phyloP scores from a whole-genome alignment of 2,888 invertebrate species.

The Pristionchus maxplancki region DNA sequence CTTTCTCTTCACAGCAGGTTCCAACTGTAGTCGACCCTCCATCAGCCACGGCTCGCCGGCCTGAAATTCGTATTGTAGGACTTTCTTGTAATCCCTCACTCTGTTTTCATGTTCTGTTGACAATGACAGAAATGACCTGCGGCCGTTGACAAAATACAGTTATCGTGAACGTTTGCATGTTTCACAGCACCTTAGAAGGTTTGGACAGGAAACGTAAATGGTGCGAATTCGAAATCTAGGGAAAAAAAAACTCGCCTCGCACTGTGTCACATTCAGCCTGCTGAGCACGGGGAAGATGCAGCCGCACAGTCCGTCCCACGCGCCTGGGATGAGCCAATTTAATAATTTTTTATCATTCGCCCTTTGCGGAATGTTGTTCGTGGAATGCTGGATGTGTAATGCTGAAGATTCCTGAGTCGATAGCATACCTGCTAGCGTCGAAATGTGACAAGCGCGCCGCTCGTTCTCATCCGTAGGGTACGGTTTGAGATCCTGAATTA shows the following conservation, averaged over 20 bases:
- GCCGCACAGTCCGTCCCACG: slow-evolving; percentile 24
- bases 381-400: not conserved
- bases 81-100: too few relatives aligned
- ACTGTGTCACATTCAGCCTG: not conserved
- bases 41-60: not conserved
- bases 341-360: not conserved
- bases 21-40: slow-evolving; percentile 22
- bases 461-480: not conserved
- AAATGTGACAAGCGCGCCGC: not conserved
- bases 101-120: too few relatives aligned
- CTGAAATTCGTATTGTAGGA: not conserved
- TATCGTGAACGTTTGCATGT: too few relatives aligned
- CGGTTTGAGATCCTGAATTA: not conserved
- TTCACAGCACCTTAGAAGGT: too few relatives aligned
- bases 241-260: not conserved
- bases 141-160: too few relatives aligned
- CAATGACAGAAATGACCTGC: too few relatives aligned
- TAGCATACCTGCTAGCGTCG: not conserved
- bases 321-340: not conserved
- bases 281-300: slow-evolving; percentile 24
- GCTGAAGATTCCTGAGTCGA: not conserved
- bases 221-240: not conserved
- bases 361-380: too few relatives aligned
- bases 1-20: not conserved
- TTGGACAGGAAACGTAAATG: not conserved